These are phyloP conservation scores for Maniola hyperantus DNA, from an alignment of 2,888 invertebrate species.

Conservation along the genomic window DNA sequence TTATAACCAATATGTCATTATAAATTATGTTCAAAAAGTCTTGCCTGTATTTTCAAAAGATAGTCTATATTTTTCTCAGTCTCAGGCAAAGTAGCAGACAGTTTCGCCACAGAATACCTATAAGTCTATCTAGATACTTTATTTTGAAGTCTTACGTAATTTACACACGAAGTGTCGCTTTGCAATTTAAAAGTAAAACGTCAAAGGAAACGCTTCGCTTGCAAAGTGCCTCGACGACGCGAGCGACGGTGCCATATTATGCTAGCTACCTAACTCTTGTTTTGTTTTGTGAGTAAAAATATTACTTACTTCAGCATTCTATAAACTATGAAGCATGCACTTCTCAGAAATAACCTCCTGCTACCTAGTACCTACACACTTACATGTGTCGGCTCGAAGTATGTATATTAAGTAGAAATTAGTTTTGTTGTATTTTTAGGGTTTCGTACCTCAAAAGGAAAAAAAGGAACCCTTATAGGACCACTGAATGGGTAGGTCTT, in stretches of 20 bases:
- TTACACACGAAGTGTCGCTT: conserved; percentile 8
- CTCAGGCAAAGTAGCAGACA: too few species aligned
- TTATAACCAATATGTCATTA: too few species aligned
- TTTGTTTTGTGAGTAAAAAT: conserved; percentile 7
- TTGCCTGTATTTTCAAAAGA: too few species aligned
- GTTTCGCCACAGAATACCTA: too few species aligned
- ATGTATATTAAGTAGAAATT: too few species aligned
- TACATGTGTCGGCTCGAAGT: too few species aligned
- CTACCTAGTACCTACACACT: background rate
- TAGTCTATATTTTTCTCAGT: too few species aligned
- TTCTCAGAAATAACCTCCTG: conserved; percentile 1
- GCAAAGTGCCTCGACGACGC: conserved; percentile 10
- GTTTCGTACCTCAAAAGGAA: too few species aligned
- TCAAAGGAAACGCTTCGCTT: conserved; percentile 9
- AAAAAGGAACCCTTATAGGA: too few species aligned
- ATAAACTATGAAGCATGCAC: background rate
- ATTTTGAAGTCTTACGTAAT: background rate
- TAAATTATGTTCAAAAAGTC: too few species aligned
- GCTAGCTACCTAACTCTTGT: background rate
- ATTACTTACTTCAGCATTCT: background rate
- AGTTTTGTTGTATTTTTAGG: too few species aligned
- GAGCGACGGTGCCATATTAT: background rate
- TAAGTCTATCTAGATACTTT: background rate
- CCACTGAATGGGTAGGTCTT: too few species aligned
- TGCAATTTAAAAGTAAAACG: conserved; percentile 18